A percentile compares a stretch with the other conserved stretches of the same genome.
Conservation (phyloP, 2,888 invertebrate genomes). For the Eutolmus rufibarbis region DNA sequence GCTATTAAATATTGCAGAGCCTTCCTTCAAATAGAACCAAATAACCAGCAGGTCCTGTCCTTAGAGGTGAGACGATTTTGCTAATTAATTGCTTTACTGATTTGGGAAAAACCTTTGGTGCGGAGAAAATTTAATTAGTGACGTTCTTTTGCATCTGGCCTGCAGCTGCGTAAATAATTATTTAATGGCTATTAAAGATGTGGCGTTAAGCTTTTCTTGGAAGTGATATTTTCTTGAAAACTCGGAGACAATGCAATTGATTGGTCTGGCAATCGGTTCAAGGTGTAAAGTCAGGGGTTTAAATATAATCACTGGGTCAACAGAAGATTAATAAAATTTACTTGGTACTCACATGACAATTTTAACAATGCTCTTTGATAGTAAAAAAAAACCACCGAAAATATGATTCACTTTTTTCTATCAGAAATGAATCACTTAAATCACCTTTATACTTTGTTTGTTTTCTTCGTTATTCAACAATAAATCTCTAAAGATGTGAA, state of each 20-base stretch:
- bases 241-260: neutral
- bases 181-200: neutral
- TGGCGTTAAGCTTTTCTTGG: too few species aligned
- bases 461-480: too few species aligned
- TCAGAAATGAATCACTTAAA: too few species aligned
- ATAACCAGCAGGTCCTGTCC: constrained; percentile 86
- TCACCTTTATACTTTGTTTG: too few species aligned
- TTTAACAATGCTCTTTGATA: neutral
- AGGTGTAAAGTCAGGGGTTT: neutral
- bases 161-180: neutral
- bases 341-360: neutral
- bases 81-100: neutral
- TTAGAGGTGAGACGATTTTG: constrained; percentile 68
- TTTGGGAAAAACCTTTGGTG: neutral
- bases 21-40: constrained; percentile 82
- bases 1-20: constrained; percentile 84
- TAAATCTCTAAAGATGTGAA: neutral
- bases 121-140: neutral
- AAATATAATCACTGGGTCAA: neutral
- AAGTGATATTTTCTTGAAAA: neutral
- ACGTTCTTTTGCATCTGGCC: neutral
- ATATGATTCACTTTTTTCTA: neutral
- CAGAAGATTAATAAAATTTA: neutral
- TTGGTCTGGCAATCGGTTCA: neutral
- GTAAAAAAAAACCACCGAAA: neutral